These are phyloP conservation scores for Sarcoramphus papa DNA, from an alignment of 2,797 vertebrate species.

Conservation along the genomic window DNA sequence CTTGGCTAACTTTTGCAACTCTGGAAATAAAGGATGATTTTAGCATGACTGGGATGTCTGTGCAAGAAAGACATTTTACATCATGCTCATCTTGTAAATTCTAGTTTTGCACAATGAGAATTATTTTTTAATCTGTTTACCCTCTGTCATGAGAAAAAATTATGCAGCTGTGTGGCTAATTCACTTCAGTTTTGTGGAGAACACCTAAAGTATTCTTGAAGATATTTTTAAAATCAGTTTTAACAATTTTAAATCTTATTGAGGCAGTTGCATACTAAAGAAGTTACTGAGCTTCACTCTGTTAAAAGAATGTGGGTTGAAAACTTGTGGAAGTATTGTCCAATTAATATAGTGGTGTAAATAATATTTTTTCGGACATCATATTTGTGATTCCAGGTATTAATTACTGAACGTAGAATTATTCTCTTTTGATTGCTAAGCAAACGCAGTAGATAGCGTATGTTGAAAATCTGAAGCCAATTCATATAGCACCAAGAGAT, in stretches of 20 bases:
- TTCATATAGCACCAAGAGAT: constrained; percentile 83
- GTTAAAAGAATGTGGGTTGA: not conserved
- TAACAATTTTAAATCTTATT: not conserved
- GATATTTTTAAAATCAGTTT: not conserved
- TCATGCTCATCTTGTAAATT: not conserved
- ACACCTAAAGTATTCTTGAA: not conserved
- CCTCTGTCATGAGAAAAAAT: not conserved
- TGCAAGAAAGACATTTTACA: not conserved
- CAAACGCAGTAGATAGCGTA: constrained; percentile 69
- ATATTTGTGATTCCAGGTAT: constrained; percentile 73
- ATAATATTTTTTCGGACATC: constrained; percentile 74
- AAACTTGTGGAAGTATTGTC: not conserved
- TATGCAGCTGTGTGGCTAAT: not conserved
- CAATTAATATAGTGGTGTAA: not conserved
- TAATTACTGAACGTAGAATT: constrained; percentile 72
- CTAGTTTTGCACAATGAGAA: not conserved
- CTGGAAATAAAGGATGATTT: not conserved
- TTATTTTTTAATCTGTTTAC: not conserved
- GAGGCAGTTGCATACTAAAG: not conserved
- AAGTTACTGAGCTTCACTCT: not conserved
- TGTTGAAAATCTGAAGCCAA: constrained; percentile 80
- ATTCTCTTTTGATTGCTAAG: constrained; percentile 75
- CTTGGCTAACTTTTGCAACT: not conserved
- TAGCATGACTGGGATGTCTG: not conserved
- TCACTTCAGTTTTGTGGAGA: not conserved